phyloP scores from a whole-genome alignment of 2,797 vertebrate genomes.

The Betta splendens region DNA sequence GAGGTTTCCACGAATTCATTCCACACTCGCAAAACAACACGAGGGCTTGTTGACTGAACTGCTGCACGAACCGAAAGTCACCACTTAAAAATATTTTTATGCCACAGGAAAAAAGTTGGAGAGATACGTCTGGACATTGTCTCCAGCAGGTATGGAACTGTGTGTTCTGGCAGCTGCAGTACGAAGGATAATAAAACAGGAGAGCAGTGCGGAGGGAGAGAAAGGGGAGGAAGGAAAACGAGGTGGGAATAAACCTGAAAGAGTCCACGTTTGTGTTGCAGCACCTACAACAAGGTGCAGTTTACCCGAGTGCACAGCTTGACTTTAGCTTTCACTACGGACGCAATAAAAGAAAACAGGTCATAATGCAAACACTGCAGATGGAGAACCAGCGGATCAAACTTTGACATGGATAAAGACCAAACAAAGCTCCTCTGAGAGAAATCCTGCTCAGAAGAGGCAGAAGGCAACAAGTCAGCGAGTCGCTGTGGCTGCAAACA shows the following conservation, averaged over 20 bases:
- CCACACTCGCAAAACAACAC: conserved; percentile 24
- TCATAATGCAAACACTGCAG: too few relatives aligned
- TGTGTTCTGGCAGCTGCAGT: conserved; percentile 47
- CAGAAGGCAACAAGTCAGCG: background rate
- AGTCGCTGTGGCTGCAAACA: background rate
- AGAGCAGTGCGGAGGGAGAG: conserved; percentile 16
- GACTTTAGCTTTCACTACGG: background rate
- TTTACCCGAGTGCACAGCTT: background rate
- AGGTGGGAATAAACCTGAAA: conserved; percentile 9
- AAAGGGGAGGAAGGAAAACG: background rate
- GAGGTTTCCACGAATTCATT: conserved; percentile 29
- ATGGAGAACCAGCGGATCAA: too few relatives aligned
- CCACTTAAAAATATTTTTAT: conserved; percentile 55
- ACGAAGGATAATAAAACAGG: conserved; percentile 44
- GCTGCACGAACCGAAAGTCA: conserved; percentile 31
- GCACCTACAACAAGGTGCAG: conserved; percentile 1
- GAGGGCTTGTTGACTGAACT: conserved; percentile 28
- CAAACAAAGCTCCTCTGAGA: conserved; percentile 1
- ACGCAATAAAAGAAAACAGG: conserved; percentile 5
- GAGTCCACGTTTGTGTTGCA: background rate
- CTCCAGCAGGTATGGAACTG: conserved; percentile 47
- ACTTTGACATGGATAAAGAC: too few relatives aligned
- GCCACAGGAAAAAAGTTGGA: conserved; percentile 37
- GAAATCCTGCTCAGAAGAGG: conserved; percentile 7
- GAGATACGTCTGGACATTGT: conserved; percentile 59